Conservation (phyloP, 2,888 invertebrate genomes). For the Erpobdella octoculata region DNA sequence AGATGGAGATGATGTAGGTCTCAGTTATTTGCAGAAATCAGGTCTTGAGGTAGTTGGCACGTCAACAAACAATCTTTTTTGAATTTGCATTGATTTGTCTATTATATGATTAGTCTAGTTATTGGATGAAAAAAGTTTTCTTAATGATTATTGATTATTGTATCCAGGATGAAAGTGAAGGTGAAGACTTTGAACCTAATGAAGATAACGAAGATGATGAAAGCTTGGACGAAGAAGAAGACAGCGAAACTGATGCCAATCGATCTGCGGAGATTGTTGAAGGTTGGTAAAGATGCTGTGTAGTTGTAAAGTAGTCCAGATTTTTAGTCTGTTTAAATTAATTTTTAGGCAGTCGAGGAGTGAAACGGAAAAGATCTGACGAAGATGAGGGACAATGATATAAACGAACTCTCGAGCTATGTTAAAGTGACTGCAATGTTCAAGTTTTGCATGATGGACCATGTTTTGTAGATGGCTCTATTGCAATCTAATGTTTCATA, state of each 20-base stretch:
- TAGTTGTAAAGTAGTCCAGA: not conserved
- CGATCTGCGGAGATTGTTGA: slow-evolving; percentile 27
- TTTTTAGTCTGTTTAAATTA: not conserved
- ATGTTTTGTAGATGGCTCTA: too few species aligned
- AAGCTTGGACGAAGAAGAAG: slow-evolving; percentile 36
- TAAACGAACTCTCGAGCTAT: not conserved
- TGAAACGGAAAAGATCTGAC: slow-evolving; percentile 31
- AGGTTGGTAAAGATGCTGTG: not conserved
- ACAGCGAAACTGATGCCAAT: slow-evolving; percentile 33
- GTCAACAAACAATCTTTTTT: not conserved
- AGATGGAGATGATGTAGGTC: slow-evolving; percentile 62
- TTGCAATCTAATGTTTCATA: too few species aligned
- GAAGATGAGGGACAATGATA: slow-evolving; percentile 24
- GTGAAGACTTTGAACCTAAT: slow-evolving; percentile 19
- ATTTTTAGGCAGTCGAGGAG: slow-evolving; percentile 21
- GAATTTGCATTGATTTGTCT: not conserved
- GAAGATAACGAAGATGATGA: slow-evolving; percentile 37
- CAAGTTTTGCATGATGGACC: too few species aligned
- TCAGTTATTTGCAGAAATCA: slow-evolving; percentile 58
- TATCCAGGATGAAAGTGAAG: slow-evolving; percentile 23
- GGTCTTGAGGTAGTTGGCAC: slow-evolving; percentile 57
- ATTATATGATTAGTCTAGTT: not conserved
- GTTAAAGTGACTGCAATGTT: too few species aligned
- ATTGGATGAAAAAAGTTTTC: not conserved
- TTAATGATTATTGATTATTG: not conserved